Percentiles rank a stretch among this genome's conserved stretches.
phyloP scores from a whole-genome alignment of 2,888 invertebrate genomes.

The Mechanitis messenoides region DNA sequence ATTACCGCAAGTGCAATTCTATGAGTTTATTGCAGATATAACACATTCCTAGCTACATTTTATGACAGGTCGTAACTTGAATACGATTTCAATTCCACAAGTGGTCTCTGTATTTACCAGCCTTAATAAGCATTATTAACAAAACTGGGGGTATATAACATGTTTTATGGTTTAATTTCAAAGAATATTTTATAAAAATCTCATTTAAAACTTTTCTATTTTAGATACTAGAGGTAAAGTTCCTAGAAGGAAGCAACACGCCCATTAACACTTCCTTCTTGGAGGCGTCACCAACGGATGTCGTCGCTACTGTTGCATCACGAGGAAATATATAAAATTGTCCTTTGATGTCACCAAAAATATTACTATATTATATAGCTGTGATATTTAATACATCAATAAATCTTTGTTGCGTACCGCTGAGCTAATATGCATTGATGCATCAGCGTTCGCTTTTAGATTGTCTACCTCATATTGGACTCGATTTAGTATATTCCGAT shows the following conservation, averaged over 20 bases:
- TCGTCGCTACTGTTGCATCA: slow-evolving; percentile 39
- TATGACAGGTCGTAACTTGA: too few species aligned
- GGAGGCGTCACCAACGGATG: slow-evolving; percentile 37
- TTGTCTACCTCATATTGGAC: too few species aligned
- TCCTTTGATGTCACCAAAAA: slow-evolving; percentile 35
- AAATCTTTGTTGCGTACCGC: neutral
- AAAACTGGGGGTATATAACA: too few species aligned
- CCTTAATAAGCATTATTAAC: too few species aligned
- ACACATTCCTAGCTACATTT: neutral
- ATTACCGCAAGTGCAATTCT: slow-evolving; percentile 36
- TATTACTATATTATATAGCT: slow-evolving; percentile 2
- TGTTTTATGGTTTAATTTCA: neutral
- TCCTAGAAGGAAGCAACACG: slow-evolving; percentile 46
- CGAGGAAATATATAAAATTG: slow-evolving; percentile 39
- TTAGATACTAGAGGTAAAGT: slow-evolving; percentile 26
- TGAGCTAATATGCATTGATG: slow-evolving; percentile 7
- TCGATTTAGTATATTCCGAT: too few species aligned
- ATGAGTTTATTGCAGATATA: slow-evolving; percentile 18
- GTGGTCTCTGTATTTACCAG: too few species aligned
- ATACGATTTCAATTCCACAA: too few species aligned
- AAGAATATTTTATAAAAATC: neutral
- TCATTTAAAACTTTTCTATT: slow-evolving; percentile 10
- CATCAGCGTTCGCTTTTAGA: too few species aligned
- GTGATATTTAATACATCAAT: neutral
- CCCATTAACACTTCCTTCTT: slow-evolving; percentile 50